Base-by-base conservation (phyloP, 2,888 invertebrate species). In the Campoplex nolae region DNA sequence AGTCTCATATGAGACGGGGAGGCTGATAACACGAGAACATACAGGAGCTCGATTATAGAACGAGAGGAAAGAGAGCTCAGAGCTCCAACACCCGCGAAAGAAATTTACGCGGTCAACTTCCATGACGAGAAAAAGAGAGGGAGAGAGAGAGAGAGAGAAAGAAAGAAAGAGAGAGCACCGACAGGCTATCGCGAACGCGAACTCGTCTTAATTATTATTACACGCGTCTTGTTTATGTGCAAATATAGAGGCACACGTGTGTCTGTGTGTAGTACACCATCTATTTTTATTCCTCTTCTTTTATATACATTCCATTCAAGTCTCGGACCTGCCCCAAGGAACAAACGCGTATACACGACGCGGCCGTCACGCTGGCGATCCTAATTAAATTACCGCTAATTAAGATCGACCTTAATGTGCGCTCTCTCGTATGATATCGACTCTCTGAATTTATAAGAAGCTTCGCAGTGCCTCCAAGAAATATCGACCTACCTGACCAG, bases 361-460 rank as follows among this genome's bases (percentile, higher is more conserved):
- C 90, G 92, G 90, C 92, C 94, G 94, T 94, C 94, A 94, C 93
- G 94, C 93, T 91, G 91, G 88, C 90, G 93, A 93, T 93, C 92
- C 92, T 94, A 94, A 94, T 94, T 94, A 94, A 93, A 93, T 93
- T 92, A 92, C 90, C 83, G 90, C 93, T 93, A 94, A 94, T 94
- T 94, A 94, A 93, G 92, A 94, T 93, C 93, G 92, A 92, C 93
- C 93, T 93, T 93, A 93, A 94, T 94, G 92, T 90, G 91, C 83
- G 83, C 86, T 87, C 82, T 90, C 91, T 91, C 90, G 91, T 90
- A 91, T 90, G 91, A 90, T 90, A 90, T 90, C 91, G 89, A 89
- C 90, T 85, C 82, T 82, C 74, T 77, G 84, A 75, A 84, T 87
- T 87, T 78, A 74, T 75, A 51, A 56, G 42, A 65, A 35, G 65